Evolutionary conservation across 2,113 vertebrate genomes (phyloP), one percentile per base, ranked within the genome.

Genomic region (Elephantulus edwardii): DNA sequence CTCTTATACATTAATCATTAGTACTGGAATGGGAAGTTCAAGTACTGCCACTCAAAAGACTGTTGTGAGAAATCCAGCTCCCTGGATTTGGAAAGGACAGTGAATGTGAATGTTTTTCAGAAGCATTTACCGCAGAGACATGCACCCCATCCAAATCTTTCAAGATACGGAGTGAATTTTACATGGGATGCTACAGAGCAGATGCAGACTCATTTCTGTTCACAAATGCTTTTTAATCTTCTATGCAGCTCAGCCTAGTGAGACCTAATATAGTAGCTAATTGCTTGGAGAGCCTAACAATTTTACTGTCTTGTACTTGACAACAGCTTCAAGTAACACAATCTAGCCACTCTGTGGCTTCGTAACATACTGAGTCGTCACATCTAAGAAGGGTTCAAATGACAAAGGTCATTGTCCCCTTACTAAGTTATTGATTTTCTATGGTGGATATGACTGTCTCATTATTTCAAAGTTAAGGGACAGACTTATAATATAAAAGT

Each of bases 1-100:
- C 79, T 91, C 94, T 96, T 97, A 96, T 92, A 96, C 88, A 97
- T 97, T 96, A 97, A 97, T 97, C 30, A 96, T 97, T 96, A 93
- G 77, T 94, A 95, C 94, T 96, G 62, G 83, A 95, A 97, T 83
- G 95, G 90, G 50, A 89, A 96, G 46, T 92, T 95, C 84, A 96
- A 90, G 60, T 91, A 95, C 90, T 95, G 60, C 60, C 94, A 90
- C 80, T 95, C 54, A 95, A 93, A 97, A 90, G 91, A 96, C 42
- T 2, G 4, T 40, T 91, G 48, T 83, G 33, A 94, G 50, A 94
- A 93, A 54, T 93, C 64, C 95, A 38, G 48, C 24, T 95, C 93
- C 92, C 54, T 95, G 44, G 42, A 52, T 92, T 75, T 94, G 33
- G 20, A 30, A 44, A 91, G 72, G 11, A 87, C 56, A 91, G 62